phyloP scores from a whole-genome alignment of 1,140 invertebrate genomes.

The Heliconius eleuchia region DNA sequence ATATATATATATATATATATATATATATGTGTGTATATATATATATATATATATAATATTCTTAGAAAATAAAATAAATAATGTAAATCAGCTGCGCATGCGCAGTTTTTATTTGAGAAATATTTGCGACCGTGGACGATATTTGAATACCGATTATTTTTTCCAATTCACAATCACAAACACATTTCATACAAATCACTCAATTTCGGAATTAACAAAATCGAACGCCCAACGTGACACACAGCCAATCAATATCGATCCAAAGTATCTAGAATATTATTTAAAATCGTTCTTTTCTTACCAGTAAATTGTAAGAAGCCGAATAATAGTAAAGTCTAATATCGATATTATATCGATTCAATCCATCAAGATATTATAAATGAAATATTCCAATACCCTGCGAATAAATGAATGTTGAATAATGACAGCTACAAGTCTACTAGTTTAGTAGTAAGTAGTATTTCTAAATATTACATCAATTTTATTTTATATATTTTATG shows the following conservation, averaged over 20 bases:
- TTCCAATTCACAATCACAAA: background rate
- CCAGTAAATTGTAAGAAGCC: background rate
- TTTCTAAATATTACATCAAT: background rate
- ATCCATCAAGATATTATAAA: background rate
- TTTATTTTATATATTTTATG: conserved; percentile 6
- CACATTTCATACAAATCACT: background rate
- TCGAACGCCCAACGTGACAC: background rate
- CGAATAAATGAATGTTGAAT: background rate
- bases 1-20: too few relatives aligned
- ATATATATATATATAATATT: too few relatives aligned
- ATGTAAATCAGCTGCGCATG: background rate
- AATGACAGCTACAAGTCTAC: background rate
- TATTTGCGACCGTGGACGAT: background rate
- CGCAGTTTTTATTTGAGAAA: background rate
- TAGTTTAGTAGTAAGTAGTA: background rate
- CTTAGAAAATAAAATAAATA: too few relatives aligned
- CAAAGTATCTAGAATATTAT: background rate
- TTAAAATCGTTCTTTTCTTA: background rate
- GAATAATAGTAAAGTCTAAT: too few relatives aligned
- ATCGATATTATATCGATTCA: background rate
- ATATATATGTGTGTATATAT: too few relatives aligned
- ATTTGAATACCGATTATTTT: background rate
- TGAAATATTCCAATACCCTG: background rate
- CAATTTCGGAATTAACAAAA: background rate
- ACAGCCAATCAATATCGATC: background rate